These are phyloP conservation scores for Poecilia latipinna DNA, from an alignment of 2,113 vertebrate genomes.

Conservation along the genomic window DNA sequence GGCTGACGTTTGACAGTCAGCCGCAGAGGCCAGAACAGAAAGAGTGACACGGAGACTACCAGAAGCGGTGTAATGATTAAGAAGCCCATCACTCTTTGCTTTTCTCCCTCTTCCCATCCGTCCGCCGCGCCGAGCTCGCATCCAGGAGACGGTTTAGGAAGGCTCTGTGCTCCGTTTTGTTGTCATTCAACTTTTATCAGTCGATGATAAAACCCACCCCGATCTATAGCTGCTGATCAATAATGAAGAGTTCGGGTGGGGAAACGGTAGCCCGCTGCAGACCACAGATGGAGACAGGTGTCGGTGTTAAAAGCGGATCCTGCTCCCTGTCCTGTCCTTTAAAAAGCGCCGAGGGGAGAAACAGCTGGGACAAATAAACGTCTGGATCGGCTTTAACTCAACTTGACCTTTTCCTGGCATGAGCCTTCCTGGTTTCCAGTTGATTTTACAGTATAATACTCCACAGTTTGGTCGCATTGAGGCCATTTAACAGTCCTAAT, in stretches of 20 bases:
- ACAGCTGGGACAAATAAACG: slow-evolving; percentile 51
- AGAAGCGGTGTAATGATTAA: slow-evolving; percentile 63
- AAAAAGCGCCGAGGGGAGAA: slow-evolving; percentile 39
- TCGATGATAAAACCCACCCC: slow-evolving; percentile 43
- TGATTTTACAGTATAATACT: slow-evolving; percentile 4
- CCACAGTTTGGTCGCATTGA: slow-evolving; percentile 1
- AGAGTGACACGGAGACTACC: slow-evolving; percentile 48
- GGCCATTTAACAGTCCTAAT: slow-evolving; percentile 12
- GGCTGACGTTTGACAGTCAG: slow-evolving; percentile 56
- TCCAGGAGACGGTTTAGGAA: not conserved
- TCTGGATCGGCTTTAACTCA: slow-evolving; percentile 20
- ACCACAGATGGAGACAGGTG: slow-evolving; percentile 26
- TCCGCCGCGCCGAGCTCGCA: slow-evolving; percentile 1
- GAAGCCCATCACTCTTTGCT: slow-evolving; percentile 54
- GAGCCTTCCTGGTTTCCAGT: not conserved
- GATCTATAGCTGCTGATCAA: slow-evolving; percentile 62
- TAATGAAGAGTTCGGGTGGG: slow-evolving; percentile 36
- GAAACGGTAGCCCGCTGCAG: slow-evolving; percentile 35
- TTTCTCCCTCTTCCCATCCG: slow-evolving; percentile 2
- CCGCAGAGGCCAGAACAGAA: slow-evolving; percentile 41
- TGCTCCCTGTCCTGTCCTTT: slow-evolving; percentile 24
- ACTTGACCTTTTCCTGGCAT: slow-evolving; percentile 21
- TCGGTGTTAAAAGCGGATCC: slow-evolving; percentile 8
- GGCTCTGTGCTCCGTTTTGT: slow-evolving; percentile 14
- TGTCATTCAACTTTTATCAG: slow-evolving; percentile 60